Base-by-base conservation (phyloP, 1,140 invertebrate genomes). In the Acarapis woodi region DNA sequence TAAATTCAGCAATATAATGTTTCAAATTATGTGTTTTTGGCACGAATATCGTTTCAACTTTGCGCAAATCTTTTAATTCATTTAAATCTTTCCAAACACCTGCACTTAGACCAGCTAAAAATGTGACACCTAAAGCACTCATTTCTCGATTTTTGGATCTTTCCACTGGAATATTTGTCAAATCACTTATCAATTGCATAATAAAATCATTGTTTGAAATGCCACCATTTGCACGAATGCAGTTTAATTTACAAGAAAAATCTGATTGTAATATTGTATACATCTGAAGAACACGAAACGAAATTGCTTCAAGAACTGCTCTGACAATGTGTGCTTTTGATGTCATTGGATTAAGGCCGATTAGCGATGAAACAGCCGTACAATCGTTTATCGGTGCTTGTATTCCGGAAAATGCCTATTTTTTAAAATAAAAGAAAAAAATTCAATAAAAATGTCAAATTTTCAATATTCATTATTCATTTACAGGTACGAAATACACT, bases 121-220 rank as follows among this genome's bases (percentile, higher is more conserved):
- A 75, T 0, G 73, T 71, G 42, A 68, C 71, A 0, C 82, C 82
- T 22, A 78, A 56, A 29, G 67, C 66, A 12, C 75, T 70, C 58
- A 73, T 71, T 56, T 82, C 76, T 0, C 61, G 55, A 35, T 60
- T 63, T 0, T 48, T 47, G 0, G 67, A 56, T 33, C 82, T 58
- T 48, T 83, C 71, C 10, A 88, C 69, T 10, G 55, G 49, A 26
- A 76, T 49, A 1, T 65, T 64, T 3, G 70, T 72, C 21, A 83
- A 55, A 57, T 88, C 73, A 3, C 79, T 67, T 33, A 90, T 61
- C 20, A 80, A 55, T 56, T 90, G 82, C 44, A 74, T 66, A 2
- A 90, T 58, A 50, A 88, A 90, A 53, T 87, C 69, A 55, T 87
- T 88, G 39, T 67, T 66, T 0, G 78, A 72, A 14, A 94, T 80